phyloP scores from a whole-genome alignment of 2,888 invertebrate species.

The Pollenia griseotomentosa region DNA sequence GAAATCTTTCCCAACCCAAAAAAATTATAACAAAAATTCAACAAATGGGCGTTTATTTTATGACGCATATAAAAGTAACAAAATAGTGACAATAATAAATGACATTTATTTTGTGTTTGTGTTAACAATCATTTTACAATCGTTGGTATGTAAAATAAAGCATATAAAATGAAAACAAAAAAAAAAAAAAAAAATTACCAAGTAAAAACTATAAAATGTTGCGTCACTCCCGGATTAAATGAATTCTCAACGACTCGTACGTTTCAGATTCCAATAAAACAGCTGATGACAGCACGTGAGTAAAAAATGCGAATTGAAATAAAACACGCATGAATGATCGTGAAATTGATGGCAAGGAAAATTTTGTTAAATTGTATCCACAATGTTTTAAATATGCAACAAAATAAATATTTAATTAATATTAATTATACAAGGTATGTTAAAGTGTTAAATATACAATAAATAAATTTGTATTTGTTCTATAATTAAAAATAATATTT shows the following conservation, averaged over 20 bases:
- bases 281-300: slow-evolving; percentile 64
- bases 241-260: background rate
- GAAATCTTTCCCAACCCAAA: background rate
- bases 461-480: background rate
- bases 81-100: background rate
- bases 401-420: background rate
- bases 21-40: background rate
- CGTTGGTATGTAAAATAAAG: too few species aligned
- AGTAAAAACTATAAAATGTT: slow-evolving; percentile 29
- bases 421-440: background rate
- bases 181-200: background rate
- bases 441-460: background rate
- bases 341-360: background rate
- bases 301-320: slow-evolving; percentile 13
- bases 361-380: background rate
- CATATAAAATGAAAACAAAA: background rate
- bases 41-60: background rate
- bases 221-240: slow-evolving; percentile 68
- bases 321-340: slow-evolving; percentile 36
- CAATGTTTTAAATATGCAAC: background rate
- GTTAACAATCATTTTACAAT: background rate
- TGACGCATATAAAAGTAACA: slow-evolving; percentile 5
- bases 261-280: slow-evolving; percentile 26
- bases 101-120: background rate
- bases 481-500: background rate